These are phyloP conservation scores for Drosophila hamatofila DNA, from an alignment of 2,888 invertebrate genomes.

Conservation along the genomic window DNA sequence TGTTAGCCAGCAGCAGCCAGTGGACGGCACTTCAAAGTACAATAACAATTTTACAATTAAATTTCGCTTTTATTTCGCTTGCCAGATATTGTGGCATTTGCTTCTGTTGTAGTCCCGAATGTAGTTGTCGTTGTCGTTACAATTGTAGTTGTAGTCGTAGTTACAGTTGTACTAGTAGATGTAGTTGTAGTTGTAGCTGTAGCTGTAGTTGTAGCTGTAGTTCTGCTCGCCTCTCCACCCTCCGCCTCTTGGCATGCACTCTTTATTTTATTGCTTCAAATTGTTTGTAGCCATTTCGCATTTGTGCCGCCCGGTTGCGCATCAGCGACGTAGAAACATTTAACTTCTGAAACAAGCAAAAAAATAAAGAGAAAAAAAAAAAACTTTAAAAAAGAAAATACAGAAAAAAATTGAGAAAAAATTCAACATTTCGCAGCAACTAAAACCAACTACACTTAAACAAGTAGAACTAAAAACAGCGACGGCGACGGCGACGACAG, in stretches of 20 bases:
- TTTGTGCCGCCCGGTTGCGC: conserved; percentile 79
- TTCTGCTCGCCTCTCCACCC: conserved; percentile 11
- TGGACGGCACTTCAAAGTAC: conserved; percentile 50
- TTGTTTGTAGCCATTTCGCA: conserved; percentile 81
- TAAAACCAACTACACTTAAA: conserved; percentile 74
- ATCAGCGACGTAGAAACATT: conserved; percentile 76
- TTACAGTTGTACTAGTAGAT: too few relatives aligned
- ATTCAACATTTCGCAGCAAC: conserved; percentile 64
- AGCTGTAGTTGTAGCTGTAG: conserved; percentile 36
- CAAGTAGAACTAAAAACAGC: conserved; percentile 63
- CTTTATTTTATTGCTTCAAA: conserved; percentile 81
- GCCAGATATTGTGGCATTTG: conserved; percentile 63
- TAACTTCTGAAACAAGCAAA: conserved; percentile 68
- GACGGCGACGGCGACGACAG: conserved; percentile 41
- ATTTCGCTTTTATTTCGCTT: conserved; percentile 73
- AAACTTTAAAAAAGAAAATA: conserved; percentile 10
- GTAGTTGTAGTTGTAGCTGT: conserved; percentile 33
- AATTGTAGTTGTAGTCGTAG: conserved; percentile 26
- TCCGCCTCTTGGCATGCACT: conserved; percentile 57
- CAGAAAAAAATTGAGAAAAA: conserved; percentile 8
- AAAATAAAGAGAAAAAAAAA: conserved; percentile 10
- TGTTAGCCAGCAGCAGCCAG: not conserved
- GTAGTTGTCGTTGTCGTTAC: conserved; percentile 29
- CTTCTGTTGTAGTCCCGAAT: conserved; percentile 28
- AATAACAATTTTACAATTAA: conserved; percentile 79